Base-by-base conservation (phyloP, 2,797 vertebrate species). In the Huso huso region DNA sequence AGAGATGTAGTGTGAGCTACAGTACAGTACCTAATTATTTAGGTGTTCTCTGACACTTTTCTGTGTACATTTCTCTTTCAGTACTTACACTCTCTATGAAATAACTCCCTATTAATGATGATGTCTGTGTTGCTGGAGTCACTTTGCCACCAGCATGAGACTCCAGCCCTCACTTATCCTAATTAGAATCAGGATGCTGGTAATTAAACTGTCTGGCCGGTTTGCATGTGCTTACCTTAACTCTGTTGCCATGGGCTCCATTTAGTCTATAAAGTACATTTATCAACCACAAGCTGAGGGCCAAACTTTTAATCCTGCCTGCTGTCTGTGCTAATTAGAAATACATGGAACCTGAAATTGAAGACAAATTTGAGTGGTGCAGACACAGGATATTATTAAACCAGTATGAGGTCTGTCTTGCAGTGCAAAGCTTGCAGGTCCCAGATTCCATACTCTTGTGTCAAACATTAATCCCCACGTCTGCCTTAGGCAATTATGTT, bases 131-230 rank as follows among this genome's bases (percentile, higher is more conserved):
- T 37, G 37, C 37, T 37, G 37, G 37, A 37, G 37, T 37, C 37
- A 37, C 37, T 37, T 37, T 63, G 66, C 66, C 63, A 68, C 48
- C 61, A 64, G 59, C 69, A 63, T 64, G 63, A 74, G 68, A 73
- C 73, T 57, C 53, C 10, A 13, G 71, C 23, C 69, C 65, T 62
- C 51, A 18, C 74, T 81, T 73, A 71, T 77, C 71, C 66, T 83
- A 83, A 86, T 83, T 83, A 78, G 76, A 77, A 62, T 59, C 52
- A 75, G 81, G 76, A 78, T 71, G 73, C 73, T 13, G 53, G 78
- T 75, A 79, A 75, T 85, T 81, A 83, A 81, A 84, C 77, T 83
- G 80, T 83, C 77, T 81, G 78, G 73, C 71, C 67, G 15, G 64
- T 66, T 78, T 50, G 78, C 63, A 65, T 74, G 75, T 77, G 63